Conservation (phyloP, 2,888 invertebrate genomes). For the Aquatica leii region DNA sequence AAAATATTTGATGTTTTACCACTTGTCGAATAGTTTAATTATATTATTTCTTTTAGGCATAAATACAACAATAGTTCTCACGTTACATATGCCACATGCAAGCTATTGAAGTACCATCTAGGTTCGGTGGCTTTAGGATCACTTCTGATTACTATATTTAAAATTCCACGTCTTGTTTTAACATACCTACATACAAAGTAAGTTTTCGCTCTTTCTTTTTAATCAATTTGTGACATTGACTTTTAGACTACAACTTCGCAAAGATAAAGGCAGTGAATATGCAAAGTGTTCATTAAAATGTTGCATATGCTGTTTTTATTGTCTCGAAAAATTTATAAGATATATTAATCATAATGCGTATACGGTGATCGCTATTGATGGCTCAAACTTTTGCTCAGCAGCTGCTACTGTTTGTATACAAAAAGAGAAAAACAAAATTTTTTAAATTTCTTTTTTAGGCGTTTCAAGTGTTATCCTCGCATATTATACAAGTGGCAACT, state of each 20-base stretch:
- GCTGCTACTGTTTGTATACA: conserved; percentile 75
- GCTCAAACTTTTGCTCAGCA: conserved; percentile 89
- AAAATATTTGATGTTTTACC: too few relatives aligned
- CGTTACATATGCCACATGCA: conserved; percentile 75
- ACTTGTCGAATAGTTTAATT: too few relatives aligned
- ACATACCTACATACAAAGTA: conserved; percentile 91
- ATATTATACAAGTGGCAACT: conserved; percentile 87
- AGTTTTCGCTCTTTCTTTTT: too few relatives aligned
- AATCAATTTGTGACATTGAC: background rate
- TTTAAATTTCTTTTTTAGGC: conserved; percentile 67
- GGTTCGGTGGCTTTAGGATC: conserved; percentile 97
- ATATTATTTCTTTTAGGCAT: conserved; percentile 69
- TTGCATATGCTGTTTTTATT: conserved; percentile 91
- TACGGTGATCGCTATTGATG: conserved; percentile 91
- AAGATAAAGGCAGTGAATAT: conserved; percentile 77
- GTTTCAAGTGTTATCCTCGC: conserved; percentile 82
- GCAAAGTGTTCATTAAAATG: conserved; percentile 79
- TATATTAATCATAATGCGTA: conserved; percentile 96
- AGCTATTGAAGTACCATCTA: conserved; percentile 86
- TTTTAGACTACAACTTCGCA: conserved; percentile 70
- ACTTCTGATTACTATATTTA: conserved; percentile 90
- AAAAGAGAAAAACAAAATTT: conserved; percentile 23
- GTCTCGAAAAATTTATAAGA: conserved; percentile 89
- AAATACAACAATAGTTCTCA: conserved; percentile 73
- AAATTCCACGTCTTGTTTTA: conserved; percentile 87